These are phyloP conservation scores for Sphaeridia pumilis DNA, from an alignment of 2,888 invertebrate species.

Conservation along the genomic window DNA sequence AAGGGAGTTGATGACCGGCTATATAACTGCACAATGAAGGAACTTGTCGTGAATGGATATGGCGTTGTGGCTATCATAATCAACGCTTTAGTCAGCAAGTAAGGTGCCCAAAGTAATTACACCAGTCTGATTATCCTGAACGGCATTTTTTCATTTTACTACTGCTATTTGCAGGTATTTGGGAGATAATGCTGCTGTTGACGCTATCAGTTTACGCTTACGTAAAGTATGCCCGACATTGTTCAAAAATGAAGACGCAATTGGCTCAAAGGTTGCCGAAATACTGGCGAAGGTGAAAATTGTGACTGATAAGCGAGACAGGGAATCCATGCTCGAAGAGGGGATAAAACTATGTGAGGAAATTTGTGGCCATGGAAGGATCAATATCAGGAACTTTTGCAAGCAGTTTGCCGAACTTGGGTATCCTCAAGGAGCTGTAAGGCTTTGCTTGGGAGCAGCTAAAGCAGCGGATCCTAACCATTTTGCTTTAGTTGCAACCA, in stretches of 20 bases:
- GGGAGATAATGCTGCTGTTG: conserved; percentile 87
- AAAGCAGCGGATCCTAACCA: conserved; percentile 33
- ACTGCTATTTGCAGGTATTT: conserved; percentile 56
- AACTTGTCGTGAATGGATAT: conserved; percentile 64
- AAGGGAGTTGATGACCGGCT: conserved; percentile 50
- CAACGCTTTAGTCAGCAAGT: conserved; percentile 67
- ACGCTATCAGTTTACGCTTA: conserved; percentile 74
- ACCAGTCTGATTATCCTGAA: no score
- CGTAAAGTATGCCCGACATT: conserved; percentile 85
- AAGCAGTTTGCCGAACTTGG: conserved; percentile 34
- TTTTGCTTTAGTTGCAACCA: conserved; percentile 23
- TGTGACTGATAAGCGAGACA: conserved; percentile 23
- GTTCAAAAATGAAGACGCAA: conserved; percentile 89
- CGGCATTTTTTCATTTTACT: no score
- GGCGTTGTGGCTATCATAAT: conserved; percentile 65
- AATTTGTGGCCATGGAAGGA: conserved; percentile 32
- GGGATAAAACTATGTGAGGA: conserved; percentile 32
- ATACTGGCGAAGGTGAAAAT: conserved; percentile 31
- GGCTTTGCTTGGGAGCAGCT: conserved; percentile 28
- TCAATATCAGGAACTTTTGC: conserved; percentile 32
- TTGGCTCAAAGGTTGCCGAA: conserved; percentile 70
- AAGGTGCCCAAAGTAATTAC: conserved; percentile 19
- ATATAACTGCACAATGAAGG: conserved; percentile 52
- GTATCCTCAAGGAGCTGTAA: conserved; percentile 32
- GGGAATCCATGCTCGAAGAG: conserved; percentile 30